phyloP scores from a whole-genome alignment of 92 coral and sea anemone species.

The Umimayanthus chanpuru region DNA sequence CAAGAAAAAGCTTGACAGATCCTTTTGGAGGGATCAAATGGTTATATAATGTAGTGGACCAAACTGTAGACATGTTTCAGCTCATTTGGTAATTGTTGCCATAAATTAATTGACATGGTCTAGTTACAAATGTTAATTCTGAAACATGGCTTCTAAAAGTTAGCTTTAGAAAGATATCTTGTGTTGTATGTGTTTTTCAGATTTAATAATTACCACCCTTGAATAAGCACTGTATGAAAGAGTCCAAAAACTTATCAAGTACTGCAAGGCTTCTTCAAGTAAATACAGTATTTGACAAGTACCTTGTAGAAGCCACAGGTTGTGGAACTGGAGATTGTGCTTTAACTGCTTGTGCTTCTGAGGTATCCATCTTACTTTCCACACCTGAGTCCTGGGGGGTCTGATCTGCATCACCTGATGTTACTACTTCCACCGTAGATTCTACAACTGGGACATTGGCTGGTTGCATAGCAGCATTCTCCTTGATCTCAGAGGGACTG shows the following conservation, averaged over 20 bases:
- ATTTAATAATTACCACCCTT: not conserved
- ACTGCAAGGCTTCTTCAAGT: not conserved
- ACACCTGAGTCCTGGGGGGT: not conserved
- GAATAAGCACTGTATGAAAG: not conserved
- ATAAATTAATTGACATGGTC: too few relatives aligned
- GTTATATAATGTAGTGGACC: too few relatives aligned
- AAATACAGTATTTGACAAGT: not conserved
- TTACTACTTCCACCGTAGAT: conserved; percentile 73
- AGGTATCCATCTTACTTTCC: not conserved
- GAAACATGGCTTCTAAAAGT: too few relatives aligned
- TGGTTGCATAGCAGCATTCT: not conserved
- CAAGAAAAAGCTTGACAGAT: too few relatives aligned
- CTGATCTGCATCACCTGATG: conserved; percentile 50
- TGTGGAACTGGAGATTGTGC: conserved; percentile 4
- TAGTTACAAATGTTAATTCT: too few relatives aligned
- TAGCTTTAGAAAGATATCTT: too few relatives aligned
- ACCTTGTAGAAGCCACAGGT: conserved; percentile 25
- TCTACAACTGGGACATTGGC: conserved; percentile 61
- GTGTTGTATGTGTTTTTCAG: not conserved
- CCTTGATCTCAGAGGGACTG: not conserved
- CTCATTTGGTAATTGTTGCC: too few relatives aligned
- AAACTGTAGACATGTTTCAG: too few relatives aligned
- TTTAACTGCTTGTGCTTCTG: not conserved
- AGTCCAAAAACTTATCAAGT: too few relatives aligned
- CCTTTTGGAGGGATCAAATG: too few relatives aligned